Conservation (phyloP, 30 jellyfish, hydroid and myxozoan species). For the Cassiopea andromeda region DNA sequence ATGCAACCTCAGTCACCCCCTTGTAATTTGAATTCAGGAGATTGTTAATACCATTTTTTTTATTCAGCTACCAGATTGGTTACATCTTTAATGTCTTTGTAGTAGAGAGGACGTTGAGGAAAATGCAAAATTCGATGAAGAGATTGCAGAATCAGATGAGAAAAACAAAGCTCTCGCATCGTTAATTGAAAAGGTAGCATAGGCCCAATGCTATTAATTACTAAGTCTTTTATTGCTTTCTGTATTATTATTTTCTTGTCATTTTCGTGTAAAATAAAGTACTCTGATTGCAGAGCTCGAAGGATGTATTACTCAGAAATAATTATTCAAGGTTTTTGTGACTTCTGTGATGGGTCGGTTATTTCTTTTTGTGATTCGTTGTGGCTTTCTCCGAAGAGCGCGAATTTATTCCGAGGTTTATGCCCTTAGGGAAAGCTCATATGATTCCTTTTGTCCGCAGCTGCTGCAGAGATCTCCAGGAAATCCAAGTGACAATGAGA, state of each 20-base stretch:
- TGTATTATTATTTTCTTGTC: not conserved
- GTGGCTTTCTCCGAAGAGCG: too few relatives aligned
- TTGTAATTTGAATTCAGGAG: too few relatives aligned
- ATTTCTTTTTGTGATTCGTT: too few relatives aligned
- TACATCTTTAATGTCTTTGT: not conserved
- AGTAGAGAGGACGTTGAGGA: not conserved
- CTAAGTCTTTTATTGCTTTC: not conserved
- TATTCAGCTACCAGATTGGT: too few relatives aligned
- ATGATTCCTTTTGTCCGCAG: conserved; percentile 12
- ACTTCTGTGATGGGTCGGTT: too few relatives aligned
- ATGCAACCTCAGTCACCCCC: too few relatives aligned
- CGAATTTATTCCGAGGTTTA: too few relatives aligned
- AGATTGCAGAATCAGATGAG: conserved; percentile 19
- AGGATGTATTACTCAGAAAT: too few relatives aligned
- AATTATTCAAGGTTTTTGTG: too few relatives aligned
- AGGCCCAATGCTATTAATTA: not conserved
- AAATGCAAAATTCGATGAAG: conserved; percentile 10
- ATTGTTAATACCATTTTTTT: too few relatives aligned
- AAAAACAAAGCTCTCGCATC: conserved; percentile 33
- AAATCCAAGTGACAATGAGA: conserved; percentile 50
- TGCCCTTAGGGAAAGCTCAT: not conserved
- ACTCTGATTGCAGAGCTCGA: too few relatives aligned
- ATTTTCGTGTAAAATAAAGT: too few relatives aligned
- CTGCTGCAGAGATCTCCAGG: conserved; percentile 66
- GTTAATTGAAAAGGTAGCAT: conserved; percentile 48